phyloP scores from a whole-genome alignment of 2,113 vertebrate species.

The Pipra filicauda region DNA sequence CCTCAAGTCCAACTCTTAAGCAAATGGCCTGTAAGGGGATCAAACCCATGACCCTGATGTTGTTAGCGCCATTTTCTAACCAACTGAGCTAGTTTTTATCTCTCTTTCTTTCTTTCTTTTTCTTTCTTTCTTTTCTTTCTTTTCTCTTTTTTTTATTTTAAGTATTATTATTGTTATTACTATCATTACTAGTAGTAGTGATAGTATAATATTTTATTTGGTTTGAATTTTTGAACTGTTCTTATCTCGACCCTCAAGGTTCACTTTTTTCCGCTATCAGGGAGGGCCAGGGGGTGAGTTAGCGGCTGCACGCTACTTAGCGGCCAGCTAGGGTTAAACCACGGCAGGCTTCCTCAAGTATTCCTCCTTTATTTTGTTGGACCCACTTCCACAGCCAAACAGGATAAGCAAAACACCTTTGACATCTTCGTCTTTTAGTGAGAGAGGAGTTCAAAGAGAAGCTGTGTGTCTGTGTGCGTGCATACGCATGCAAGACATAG shows the following conservation, averaged over 20 bases:
- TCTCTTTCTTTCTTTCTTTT: background rate
- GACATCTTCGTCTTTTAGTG: background rate
- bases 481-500: fast-evolving
- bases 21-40: background rate
- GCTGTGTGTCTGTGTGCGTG: background rate
- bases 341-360: background rate
- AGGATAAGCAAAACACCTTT: background rate
- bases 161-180: background rate
- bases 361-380: background rate
- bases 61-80: background rate
- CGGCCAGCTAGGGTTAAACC: background rate
- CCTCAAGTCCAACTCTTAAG: background rate
- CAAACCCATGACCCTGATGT: background rate
- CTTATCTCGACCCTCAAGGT: background rate
- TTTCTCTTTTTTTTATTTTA: background rate
- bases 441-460: background rate
- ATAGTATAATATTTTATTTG: background rate
- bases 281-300: background rate
- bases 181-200: background rate
- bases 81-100: background rate
- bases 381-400: background rate
- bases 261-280: background rate
- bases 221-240: background rate
- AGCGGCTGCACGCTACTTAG: background rate
- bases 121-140: background rate